Evolutionary conservation across 2,888 invertebrate species (phyloP), one percentile per base, ranked within the genome.

Genomic region (Cataglyphis rosenhaueri): DNA sequence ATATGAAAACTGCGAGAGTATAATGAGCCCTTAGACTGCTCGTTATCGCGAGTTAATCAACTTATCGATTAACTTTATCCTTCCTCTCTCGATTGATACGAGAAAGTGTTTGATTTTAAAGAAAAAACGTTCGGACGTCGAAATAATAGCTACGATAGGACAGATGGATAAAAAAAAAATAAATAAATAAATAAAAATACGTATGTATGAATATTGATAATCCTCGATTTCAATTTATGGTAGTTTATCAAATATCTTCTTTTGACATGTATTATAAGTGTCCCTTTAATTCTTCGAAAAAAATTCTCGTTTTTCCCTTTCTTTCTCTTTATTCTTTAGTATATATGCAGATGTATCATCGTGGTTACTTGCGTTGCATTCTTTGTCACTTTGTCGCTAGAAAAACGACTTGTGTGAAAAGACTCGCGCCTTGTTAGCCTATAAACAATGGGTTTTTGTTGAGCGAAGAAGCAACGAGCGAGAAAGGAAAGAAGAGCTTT

Each of bases 391-490:
- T 57, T 57, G 55, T 21, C 65, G 41, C 48, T 32, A 2, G 84
- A 48, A 81, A 79, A 84, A 82, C 71, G 79, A 88, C 86, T 62
- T 65, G 66, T 48, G 83, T 65, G 83, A 84, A 88, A 83, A 84
- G 83, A 85, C 79, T 85, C 82, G 79, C 74, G 88, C 89, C 48
- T 90, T 85, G 90, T 91, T 91, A 91, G 88, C 81, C 84, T 78
- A 81, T 83, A 86, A 84, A 65, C 78, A 79, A 82, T 81, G 82
- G 62, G 48, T 48, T 44, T 18, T 44, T 5, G 48, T 48, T 38
- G 76, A 87, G 57, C 52, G 44, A 87, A 79, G 76, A 71, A 85
- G 76, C 62, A 73, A 83, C 52, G 79, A 9, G 59, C 55, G 74
- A 32, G 70, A 76, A 18, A 29, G 21, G 52, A 52, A 52, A 62